Evolutionary conservation across 2,113 vertebrate genomes (phyloP).

Genomic region (Trogon melanurus): DNA sequence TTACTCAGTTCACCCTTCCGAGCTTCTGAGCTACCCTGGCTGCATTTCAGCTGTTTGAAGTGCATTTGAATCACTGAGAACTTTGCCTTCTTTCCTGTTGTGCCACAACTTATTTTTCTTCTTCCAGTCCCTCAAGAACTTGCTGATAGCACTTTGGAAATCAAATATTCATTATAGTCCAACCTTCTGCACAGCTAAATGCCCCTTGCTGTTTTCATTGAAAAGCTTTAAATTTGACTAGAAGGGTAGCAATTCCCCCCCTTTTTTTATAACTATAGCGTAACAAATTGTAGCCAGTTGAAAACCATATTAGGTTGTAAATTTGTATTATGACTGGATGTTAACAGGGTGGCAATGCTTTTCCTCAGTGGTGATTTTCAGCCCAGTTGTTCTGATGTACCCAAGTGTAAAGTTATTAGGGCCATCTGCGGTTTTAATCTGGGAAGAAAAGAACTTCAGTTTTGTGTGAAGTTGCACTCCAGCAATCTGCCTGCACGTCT

Average conservation of each 20-base stretch:
- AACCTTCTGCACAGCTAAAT: slow-evolving; percentile 40
- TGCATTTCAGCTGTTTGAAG: background rate
- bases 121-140: slow-evolving; percentile 21
- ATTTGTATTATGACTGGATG: slow-evolving; percentile 48
- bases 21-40: background rate
- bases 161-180: slow-evolving; percentile 31
- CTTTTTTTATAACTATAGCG: slow-evolving; percentile 10
- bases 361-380: background rate
- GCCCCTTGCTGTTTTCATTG: slow-evolving; percentile 43
- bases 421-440: background rate
- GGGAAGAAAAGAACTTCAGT: background rate
- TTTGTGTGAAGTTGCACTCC: background rate
- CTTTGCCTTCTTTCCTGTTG: slow-evolving; percentile 24
- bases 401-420: slow-evolving; percentile 38
- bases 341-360: slow-evolving; percentile 13
- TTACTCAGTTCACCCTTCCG: background rate
- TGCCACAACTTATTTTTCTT: slow-evolving; percentile 12
- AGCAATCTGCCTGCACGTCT: background rate
- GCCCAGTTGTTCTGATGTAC: slow-evolving; percentile 24
- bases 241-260: slow-evolving; percentile 30
- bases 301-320: slow-evolving; percentile 45
- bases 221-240: slow-evolving; percentile 49
- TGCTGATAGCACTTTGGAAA: slow-evolving; percentile 50
- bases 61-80: background rate
- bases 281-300: slow-evolving; percentile 56